Base-by-base conservation (phyloP, 2,113 vertebrate species). In the Orthochromis indermauri region DNA sequence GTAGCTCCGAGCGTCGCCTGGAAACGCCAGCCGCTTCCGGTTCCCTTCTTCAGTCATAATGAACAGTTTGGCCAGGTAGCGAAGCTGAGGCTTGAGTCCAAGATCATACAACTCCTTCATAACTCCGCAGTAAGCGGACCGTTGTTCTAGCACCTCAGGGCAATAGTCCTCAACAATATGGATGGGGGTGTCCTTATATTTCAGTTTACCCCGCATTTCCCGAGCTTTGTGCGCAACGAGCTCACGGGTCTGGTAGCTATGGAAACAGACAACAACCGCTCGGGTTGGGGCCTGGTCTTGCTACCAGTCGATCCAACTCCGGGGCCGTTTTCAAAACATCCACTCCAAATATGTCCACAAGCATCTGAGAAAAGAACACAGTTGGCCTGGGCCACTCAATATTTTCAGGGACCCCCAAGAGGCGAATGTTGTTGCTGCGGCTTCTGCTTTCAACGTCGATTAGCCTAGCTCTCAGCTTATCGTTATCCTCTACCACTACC, bases 401-500 rank as follows among this genome's bases (percentile, higher is more conserved):
- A 24, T 55, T 24, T 24, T 55, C n/a, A 21, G 53, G 3, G 53
- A 21, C 5, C 1, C 51, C 19, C 51, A 21, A 10, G 5, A n/a
- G 49, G 9, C 3, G 10, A 11, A 53, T 53, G 0, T 53, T 54
- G n/a, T 54, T 54, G n/a, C 3, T 5, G 51, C 10, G 1, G 51
- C 5, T 54, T 0, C n/a, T 54, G n/a, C n/a, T 54, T 53, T 11
- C 51, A 53, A 6, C 0, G 3, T 53, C 5, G 0, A 51, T 53
- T 53, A 2, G 51, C 51, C 51, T 53, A 53, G 5, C 51, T 21
- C 19, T 53, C 51, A 53, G 51, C 3, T 6, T 53, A 0, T 11
- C 2, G 2, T 6, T 53, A 21, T 21, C 51, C 10, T 53, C 51
- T 0, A 0, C 5, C 8, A 21, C 51, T 0, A 54, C n/a, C 1